Conservation (phyloP, 2,113 vertebrate genomes). For the Neotoma lepida region DNA sequence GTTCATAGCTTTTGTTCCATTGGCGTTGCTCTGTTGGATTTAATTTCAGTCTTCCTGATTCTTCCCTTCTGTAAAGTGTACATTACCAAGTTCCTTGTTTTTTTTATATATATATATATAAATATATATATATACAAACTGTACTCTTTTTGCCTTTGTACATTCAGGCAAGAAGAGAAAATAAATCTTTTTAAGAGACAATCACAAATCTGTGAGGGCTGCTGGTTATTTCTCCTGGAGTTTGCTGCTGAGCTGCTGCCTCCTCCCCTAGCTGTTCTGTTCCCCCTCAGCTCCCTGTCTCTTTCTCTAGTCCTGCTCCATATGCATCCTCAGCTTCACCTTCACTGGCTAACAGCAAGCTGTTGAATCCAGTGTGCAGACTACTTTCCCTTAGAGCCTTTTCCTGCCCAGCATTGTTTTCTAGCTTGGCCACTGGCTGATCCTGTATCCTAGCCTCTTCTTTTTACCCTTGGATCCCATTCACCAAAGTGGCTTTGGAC, state of each 20-base stretch:
- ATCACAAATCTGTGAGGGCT: slow-evolving; percentile 89
- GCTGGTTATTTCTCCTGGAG: slow-evolving; percentile 85
- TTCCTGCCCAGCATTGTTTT: slow-evolving; percentile 56
- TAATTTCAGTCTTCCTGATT: slow-evolving; percentile 90
- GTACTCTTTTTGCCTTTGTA: slow-evolving; percentile 96
- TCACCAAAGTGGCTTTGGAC: slow-evolving; percentile 73
- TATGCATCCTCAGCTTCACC: slow-evolving; percentile 22
- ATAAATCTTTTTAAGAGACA: slow-evolving; percentile 99
- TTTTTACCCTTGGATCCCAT: slow-evolving; percentile 20
- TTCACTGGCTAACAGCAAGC: slow-evolving; percentile 51
- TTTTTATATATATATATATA: slow-evolving; percentile 87
- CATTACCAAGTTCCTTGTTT: slow-evolving; percentile 96
- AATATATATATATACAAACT: slow-evolving; percentile 89
- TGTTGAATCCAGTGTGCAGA: slow-evolving; percentile 39
- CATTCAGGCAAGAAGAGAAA: slow-evolving; percentile 95
- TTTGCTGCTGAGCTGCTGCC: slow-evolving; percentile 76
- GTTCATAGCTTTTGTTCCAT: slow-evolving; percentile 91
- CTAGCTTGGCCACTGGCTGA: slow-evolving; percentile 13
- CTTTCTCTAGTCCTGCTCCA: slow-evolving; percentile 50
- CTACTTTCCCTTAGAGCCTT: slow-evolving; percentile 33
- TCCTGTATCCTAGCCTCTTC: slow-evolving; percentile 21
- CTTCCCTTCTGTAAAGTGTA: slow-evolving; percentile 95
- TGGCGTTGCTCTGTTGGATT: slow-evolving; percentile 91
- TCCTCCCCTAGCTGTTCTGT: slow-evolving; percentile 13
- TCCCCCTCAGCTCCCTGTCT: slow-evolving; percentile 37